Evolutionary conservation across 1,140 invertebrate species (phyloP), one percentile per base, ranked within the genome.

Genomic region (Goniozus legneri): DNA sequence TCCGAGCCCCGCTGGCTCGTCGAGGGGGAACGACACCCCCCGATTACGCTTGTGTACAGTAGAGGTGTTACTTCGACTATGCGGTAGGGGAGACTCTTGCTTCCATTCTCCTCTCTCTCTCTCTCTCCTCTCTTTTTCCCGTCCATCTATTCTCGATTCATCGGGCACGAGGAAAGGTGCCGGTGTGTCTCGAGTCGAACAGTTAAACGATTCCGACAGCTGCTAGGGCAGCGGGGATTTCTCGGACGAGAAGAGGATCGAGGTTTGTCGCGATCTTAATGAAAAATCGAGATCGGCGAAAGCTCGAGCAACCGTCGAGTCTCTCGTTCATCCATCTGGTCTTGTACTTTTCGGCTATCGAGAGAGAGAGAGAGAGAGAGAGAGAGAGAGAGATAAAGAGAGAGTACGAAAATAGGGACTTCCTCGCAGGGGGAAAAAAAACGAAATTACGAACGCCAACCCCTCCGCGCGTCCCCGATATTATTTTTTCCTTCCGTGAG

Each of bases 281-380:
- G n/a, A n/a, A n/a, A n/a, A n/a, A n/a, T n/a, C n/a, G n/a, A n/a
- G n/a, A n/a, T n/a, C n/a, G n/a, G 52, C 47, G 52, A 53, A 63
- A 58, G 56, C 60, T 51, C 64, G 61, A 61, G 62, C 52, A 62
- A 50, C 41, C 57, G 60, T 63, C 68, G 64, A 71, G 73, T n/a
- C n/a, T n/a, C n/a, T 76, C 73, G 73, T 71, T 76, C 73, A 75
- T 71, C 71, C 74, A 76, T 76, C 74, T 76, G 74, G 66, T 70
- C 67, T 61, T 73, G 62, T 54, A 58, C 63, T 63, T n/a, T 71
- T 75, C 69, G 67, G 73, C 68, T 73, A 66, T 58, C 65, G 63
- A 43, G 36, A 45, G 36, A 50, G 39, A 31, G 44, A 41, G 54
- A 58, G 38, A 56, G 20, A 55, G 51, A 45, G 56, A 56, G 44